Base-by-base conservation (phyloP, 1,140 invertebrate species). In the Drosophila seguyi region DNA sequence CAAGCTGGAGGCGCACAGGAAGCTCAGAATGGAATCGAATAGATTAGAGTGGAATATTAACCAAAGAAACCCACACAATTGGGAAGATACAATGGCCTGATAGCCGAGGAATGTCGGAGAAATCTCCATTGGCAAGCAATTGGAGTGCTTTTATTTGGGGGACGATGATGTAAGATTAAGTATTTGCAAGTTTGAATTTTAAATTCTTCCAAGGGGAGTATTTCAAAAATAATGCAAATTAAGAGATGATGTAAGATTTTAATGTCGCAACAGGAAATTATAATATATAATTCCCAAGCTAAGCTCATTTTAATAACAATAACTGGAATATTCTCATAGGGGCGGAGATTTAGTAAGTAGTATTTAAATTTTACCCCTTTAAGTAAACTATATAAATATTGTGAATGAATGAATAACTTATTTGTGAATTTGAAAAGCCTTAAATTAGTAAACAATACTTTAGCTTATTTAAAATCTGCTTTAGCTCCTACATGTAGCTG, bases 1-100 rank as follows among this genome's bases (percentile, higher is more conserved):
- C 55, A 57, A 53, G 59, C 62, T 61, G 55, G 48, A 74, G 44
- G 50, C 62, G 55, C 75, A 88, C 80, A 80, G 84, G 84, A 87
- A 87, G 72, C 68, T 27, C n/a, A 41, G 55, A 65, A 59, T 58
- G 22, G 36, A 48, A 36, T 53, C 18, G 47, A 25, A 48, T 18
- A 39, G 58, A 67, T 68, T 68, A 68, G 68, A 72, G 27, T 50
- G 38, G 61, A 45, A 71, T 59, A 18, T 41, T 50, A 58, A 20
- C 52, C 18, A 38, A 41, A 52, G 27, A 55, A 83, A 60, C 72
- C 38, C 56, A 80, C 52, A 42, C 62, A 73, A 85, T 73, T 75
- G 66, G 27, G 44, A 58, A 72, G 52, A 58, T 72, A 45, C 50
- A 38, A 38, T 41, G n/a, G 10, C 11, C 10, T 47, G 58, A 38